Evolutionary conservation across 2,888 invertebrate genomes (phyloP).

Genomic region (Sinelater perroti): DNA sequence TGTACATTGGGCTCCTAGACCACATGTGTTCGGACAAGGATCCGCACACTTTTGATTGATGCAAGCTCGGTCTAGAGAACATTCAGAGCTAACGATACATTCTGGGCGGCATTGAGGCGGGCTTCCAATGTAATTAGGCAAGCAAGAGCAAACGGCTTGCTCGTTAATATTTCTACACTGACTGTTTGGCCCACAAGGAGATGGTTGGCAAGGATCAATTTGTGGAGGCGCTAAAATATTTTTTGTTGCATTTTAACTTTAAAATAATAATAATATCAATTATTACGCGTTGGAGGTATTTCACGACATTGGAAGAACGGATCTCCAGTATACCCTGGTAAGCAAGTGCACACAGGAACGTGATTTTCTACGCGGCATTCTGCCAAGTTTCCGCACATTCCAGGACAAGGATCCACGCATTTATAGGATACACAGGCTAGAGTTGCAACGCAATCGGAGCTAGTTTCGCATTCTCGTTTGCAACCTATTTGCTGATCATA

Average conservation of each 20-base stretch:
- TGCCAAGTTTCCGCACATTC: conserved; percentile 83
- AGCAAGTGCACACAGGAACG: conserved; percentile 80
- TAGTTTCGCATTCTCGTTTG: conserved; percentile 80
- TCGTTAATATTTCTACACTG: conserved; percentile 81
- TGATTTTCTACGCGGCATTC: conserved; percentile 82
- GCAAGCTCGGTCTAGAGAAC: conserved; percentile 82
- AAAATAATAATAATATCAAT: conserved; percentile 14
- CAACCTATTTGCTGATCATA: conserved; percentile 75
- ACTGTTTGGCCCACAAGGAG: conserved; percentile 89
- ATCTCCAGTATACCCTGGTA: conserved; percentile 80
- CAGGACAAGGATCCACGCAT: conserved; percentile 85
- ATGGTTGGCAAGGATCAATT: conserved; percentile 79
- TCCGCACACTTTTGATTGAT: conserved; percentile 86
- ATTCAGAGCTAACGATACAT: conserved; percentile 88
- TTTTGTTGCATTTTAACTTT: conserved; percentile 16
- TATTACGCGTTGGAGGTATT: conserved; percentile 57
- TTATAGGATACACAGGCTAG: conserved; percentile 83
- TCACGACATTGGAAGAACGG: conserved; percentile 81
- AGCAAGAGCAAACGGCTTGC: conserved; percentile 86
- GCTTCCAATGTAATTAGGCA: conserved; percentile 78
- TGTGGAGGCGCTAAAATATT: conserved; percentile 61
- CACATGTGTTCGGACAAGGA: conserved; percentile 88
- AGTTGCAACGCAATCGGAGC: conserved; percentile 76
- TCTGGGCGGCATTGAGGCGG: conserved; percentile 86
- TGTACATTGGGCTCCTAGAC: conserved; percentile 83